phyloP scores from a whole-genome alignment of 2,888 invertebrate species.

The Macroteleia sp. region DNA sequence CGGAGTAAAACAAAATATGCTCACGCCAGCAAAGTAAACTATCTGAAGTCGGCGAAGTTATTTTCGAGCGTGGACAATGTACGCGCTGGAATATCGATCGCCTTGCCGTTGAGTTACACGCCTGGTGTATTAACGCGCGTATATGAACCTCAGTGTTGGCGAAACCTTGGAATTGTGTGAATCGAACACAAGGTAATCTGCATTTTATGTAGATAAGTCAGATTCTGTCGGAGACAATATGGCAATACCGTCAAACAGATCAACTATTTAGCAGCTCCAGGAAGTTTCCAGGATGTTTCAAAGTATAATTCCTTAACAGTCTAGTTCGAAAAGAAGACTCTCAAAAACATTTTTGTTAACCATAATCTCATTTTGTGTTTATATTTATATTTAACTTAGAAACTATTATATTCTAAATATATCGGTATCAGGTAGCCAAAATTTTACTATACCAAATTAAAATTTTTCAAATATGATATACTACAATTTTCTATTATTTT shows the following conservation, averaged over 20 bases:
- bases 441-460: no score
- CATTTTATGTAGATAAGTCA: constrained; percentile 75
- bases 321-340: no score
- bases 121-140: constrained; percentile 47
- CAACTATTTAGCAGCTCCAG: constrained; percentile 4
- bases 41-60: constrained; percentile 43
- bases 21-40: constrained; percentile 57
- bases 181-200: constrained; percentile 78
- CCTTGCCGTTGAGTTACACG: constrained; percentile 43
- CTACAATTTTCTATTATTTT: no score
- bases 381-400: no score
- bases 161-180: constrained; percentile 75
- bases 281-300: constrained; percentile 29
- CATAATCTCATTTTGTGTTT: no score
- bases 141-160: constrained; percentile 51
- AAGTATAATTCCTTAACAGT: background rate
- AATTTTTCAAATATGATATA: no score
- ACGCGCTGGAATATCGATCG: constrained; percentile 60
- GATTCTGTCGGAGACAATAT: constrained; percentile 52
- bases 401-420: no score
- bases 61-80: constrained; percentile 55
- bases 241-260: constrained; percentile 55
- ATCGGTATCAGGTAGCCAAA: no score
- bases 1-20: constrained; percentile 71
- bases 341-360: no score